Evolutionary conservation across 2,888 invertebrate genomes (phyloP).

Genomic region (Ganaspis brasiliensis): DNA sequence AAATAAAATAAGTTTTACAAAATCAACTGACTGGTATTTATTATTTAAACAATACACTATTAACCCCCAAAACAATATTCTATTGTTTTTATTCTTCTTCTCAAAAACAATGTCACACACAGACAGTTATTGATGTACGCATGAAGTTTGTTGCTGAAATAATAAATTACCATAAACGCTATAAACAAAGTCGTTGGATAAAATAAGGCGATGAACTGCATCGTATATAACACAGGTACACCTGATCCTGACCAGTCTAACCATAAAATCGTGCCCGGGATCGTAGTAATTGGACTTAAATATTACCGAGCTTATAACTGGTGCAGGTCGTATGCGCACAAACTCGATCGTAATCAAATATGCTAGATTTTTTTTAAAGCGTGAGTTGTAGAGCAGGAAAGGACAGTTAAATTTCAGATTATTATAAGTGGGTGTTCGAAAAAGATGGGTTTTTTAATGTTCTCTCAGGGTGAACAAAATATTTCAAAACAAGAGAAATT

Average conservation of each 20-base stretch:
- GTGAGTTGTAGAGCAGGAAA: background rate
- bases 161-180: slow-evolving; percentile 62
- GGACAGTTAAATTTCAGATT: background rate
- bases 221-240: slow-evolving; percentile 47
- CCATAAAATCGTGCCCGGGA: slow-evolving; percentile 41
- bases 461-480: background rate
- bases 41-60: too few species aligned
- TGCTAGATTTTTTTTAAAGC: background rate
- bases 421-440: background rate
- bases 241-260: slow-evolving; percentile 48
- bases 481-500: background rate
- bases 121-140: slow-evolving; percentile 6
- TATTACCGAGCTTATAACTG: slow-evolving; percentile 51
- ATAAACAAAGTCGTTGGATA: slow-evolving; percentile 64
- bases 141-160: slow-evolving; percentile 43
- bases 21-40: too few species aligned
- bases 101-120: background rate
- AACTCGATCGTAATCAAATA: background rate
- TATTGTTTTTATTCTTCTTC: background rate
- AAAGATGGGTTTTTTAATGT: background rate
- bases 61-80: too few species aligned
- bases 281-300: slow-evolving; percentile 64
- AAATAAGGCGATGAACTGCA: slow-evolving; percentile 56
- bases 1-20: too few species aligned
- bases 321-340: background rate